Conservation (phyloP, 2,888 invertebrate genomes). For the Pristionchus arcanus region DNA sequence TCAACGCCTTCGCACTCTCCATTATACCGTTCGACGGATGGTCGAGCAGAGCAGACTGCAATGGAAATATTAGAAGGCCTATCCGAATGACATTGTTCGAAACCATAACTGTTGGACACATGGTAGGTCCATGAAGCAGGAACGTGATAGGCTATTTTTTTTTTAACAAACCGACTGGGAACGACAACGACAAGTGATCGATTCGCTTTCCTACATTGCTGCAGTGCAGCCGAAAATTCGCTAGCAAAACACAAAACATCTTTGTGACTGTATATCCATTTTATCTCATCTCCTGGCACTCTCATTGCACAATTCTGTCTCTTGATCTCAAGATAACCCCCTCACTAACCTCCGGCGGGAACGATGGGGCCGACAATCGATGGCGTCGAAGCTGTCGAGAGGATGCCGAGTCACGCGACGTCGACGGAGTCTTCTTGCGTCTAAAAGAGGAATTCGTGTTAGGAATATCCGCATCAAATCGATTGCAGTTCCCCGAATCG, state of each 20-base stretch:
- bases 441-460: not conserved
- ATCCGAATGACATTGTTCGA: not conserved
- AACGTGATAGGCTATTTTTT: too few species aligned
- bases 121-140: too few species aligned
- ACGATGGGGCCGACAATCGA: slow-evolving; percentile 53
- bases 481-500: not conserved
- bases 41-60: not conserved
- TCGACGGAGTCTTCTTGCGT: slow-evolving; percentile 48
- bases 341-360: slow-evolving; percentile 5
- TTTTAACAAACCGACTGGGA: too few species aligned
- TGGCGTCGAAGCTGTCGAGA: not conserved
- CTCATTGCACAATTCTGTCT: too few species aligned
- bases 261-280: too few species aligned
- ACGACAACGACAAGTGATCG: too few species aligned
- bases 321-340: not conserved
- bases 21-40: not conserved
- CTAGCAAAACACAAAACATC: too few species aligned
- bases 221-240: too few species aligned
- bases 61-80: not conserved
- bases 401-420: not conserved
- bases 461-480: not conserved
- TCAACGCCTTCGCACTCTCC: slow-evolving; percentile 63
- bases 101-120: too few species aligned
- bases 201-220: too few species aligned
- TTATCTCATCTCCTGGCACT: too few species aligned